These are phyloP conservation scores for Xyrichtys novacula DNA, from an alignment of 2,797 vertebrate genomes.

Conservation along the genomic window DNA sequence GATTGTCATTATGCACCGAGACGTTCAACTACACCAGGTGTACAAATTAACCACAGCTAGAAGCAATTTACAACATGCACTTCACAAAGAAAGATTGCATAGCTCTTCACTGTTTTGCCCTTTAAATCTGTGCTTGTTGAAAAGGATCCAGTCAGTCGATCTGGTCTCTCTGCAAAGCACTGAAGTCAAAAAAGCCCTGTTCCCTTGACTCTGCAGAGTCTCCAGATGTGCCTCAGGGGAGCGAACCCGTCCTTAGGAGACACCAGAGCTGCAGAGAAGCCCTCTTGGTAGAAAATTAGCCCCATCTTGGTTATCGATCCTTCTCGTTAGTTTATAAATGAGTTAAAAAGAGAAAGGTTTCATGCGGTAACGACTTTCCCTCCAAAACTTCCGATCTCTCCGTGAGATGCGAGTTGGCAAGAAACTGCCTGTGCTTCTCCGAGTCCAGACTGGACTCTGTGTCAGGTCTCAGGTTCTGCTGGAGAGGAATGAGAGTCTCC, in stretches of 20 bases:
- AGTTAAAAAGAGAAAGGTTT: constrained; percentile 22
- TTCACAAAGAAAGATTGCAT: constrained; percentile 86
- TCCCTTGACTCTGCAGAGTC: constrained; percentile 12
- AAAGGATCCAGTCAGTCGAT: constrained; percentile 11
- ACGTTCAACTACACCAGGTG: constrained; percentile 75
- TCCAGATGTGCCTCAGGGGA: background rate
- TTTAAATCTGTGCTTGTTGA: constrained; percentile 80
- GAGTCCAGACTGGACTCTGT: constrained; percentile 38
- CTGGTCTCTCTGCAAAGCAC: constrained; percentile 51
- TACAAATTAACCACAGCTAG: constrained; percentile 59
- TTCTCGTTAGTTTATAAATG: background rate
- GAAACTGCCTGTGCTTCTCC: constrained; percentile 40
- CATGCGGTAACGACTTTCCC: constrained; percentile 47
- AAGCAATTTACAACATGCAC: constrained; percentile 83
- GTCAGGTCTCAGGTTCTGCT: constrained; percentile 30
- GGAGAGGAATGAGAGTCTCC: constrained; percentile 30
- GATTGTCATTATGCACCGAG: constrained; percentile 88
- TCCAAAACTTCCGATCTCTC: constrained; percentile 16
- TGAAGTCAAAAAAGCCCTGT: constrained; percentile 59
- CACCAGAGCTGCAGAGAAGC: constrained; percentile 17
- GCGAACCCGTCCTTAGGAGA: constrained; percentile 9
- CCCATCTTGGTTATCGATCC: constrained; percentile 9
- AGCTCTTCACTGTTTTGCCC: constrained; percentile 84
- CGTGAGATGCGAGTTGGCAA: constrained; percentile 20
- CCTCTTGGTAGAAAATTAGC: constrained; percentile 48